Base-by-base conservation (phyloP, 2,113 vertebrate genomes). In the Eira barbara region DNA sequence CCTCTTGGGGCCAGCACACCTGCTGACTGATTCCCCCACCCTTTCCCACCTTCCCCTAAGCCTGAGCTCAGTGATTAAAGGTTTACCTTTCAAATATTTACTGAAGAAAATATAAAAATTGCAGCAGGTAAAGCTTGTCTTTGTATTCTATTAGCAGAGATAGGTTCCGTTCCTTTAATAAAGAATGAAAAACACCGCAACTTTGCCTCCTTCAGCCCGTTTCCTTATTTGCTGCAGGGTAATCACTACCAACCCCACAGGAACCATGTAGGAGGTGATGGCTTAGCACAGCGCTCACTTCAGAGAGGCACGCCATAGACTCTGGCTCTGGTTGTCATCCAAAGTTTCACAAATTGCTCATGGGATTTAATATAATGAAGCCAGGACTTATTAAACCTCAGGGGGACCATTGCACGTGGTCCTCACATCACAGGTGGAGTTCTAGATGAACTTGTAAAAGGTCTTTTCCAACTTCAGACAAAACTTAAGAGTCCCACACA, bases 81-180 rank as follows among this genome's bases (percentile, higher is more conserved):
- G 11, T 97, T 96, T 49, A 29, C 21, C n/a, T 92, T 90, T 89
- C 76, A 96, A 91, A 80, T 91, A 84, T 80, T 93, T 76, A 91
- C 31, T 73, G 79, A 94, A 87, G 65, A 94, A 63, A 82, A 89
- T 76, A 71, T 73, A 52, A 83, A 92, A 81, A 59, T 65, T 86
- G 11, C 27, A 52, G 27, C 6, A 45, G 5, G 23, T 86, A 55
- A 89, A 89, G 76, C 65, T 88, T 55, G 31, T 65, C 71, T 90
- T 88, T 42, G 4, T 71, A 69, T 76, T 84, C 52, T 27, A 13
- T 73, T 83, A 83, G 17, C 20, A 15, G 21, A 94, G 89, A 85
- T 15, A 45, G 59, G 7, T 59, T 94, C 57, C 6, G 17, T 78
- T 73, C 34, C 45, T 52, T 79, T 80, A 84, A 59, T 42, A 83